Evolutionary conservation across 1,140 invertebrate genomes (phyloP).

Genomic region (Phocides pigmalion): DNA sequence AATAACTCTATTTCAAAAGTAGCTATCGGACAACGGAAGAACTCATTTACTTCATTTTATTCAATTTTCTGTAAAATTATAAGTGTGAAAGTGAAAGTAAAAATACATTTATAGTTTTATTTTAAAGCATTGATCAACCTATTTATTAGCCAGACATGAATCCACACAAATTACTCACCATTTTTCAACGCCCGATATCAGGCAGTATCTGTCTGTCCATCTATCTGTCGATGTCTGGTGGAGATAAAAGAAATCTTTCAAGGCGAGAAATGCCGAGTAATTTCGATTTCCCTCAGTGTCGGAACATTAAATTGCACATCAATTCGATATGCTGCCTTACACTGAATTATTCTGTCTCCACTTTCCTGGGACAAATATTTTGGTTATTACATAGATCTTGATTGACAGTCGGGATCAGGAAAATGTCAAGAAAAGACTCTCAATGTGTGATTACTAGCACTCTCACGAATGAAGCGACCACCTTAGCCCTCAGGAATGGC

Average conservation of each 20-base stretch:
- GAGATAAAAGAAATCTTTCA: slow-evolving; percentile 12
- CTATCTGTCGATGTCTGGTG: slow-evolving; percentile 34
- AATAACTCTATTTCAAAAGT: too few species aligned
- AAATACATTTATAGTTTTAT: too few species aligned
- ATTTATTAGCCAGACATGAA: slow-evolving; percentile 20
- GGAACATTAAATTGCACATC: slow-evolving; percentile 31
- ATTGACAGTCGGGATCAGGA: too few species aligned
- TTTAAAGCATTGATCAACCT: not conserved
- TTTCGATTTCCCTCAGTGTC: slow-evolving; percentile 20
- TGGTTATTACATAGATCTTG: slow-evolving; percentile 2
- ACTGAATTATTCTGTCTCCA: slow-evolving; percentile 3
- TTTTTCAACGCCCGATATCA: slow-evolving; percentile 39
- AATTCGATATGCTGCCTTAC: slow-evolving; percentile 15
- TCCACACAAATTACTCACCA: slow-evolving; percentile 33
- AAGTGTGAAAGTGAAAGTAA: too few species aligned
- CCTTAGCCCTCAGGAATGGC: too few species aligned
- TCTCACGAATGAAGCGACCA: too few species aligned
- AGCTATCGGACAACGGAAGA: too few species aligned
- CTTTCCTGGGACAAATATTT: slow-evolving; percentile 2
- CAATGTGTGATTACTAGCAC: too few species aligned
- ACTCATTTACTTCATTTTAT: too few species aligned
- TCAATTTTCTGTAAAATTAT: too few species aligned
- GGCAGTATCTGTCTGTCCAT: slow-evolving; percentile 30
- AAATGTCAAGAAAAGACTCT: too few species aligned
- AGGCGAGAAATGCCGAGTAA: slow-evolving; percentile 17